Conservation (phyloP, 2,113 vertebrate species). For the Clupea harengus region DNA sequence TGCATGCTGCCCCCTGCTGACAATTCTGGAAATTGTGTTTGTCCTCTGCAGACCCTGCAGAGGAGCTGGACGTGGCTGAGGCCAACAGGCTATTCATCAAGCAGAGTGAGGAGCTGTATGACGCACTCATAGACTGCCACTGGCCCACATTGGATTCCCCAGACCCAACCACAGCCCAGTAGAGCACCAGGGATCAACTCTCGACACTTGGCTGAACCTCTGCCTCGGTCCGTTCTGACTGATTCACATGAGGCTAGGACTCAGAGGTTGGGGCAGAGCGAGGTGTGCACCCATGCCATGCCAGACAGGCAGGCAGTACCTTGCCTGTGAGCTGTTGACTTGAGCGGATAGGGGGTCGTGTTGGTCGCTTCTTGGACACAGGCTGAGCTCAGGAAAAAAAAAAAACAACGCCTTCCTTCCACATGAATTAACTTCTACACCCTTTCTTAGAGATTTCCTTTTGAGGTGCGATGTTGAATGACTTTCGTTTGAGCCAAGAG, state of each 20-base stretch:
- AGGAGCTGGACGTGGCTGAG: slow-evolving; percentile 75
- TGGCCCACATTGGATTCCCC: slow-evolving; percentile 83
- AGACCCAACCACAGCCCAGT: slow-evolving; percentile 63
- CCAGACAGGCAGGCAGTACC: background rate
- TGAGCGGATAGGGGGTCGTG: background rate
- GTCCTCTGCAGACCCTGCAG: slow-evolving; percentile 69
- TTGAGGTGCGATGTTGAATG: background rate
- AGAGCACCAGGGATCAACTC: background rate
- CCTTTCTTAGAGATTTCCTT: background rate
- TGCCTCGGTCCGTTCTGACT: background rate
- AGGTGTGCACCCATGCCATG: background rate
- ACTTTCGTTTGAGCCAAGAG: background rate
- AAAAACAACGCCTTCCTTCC: background rate
- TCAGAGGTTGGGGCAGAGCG: background rate
- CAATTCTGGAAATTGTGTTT: background rate
- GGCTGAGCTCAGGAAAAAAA: background rate
- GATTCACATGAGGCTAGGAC: background rate
- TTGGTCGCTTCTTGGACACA: background rate
- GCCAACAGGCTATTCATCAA: slow-evolving; percentile 85
- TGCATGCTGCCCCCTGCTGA: background rate
- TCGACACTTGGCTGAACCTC: background rate
- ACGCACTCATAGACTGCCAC: slow-evolving; percentile 84
- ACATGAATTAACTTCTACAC: background rate
- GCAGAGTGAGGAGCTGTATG: slow-evolving; percentile 84
- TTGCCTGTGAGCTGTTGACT: background rate